Conservation (phyloP, 2,797 vertebrate genomes). For the Lateolabrax maculatus region DNA sequence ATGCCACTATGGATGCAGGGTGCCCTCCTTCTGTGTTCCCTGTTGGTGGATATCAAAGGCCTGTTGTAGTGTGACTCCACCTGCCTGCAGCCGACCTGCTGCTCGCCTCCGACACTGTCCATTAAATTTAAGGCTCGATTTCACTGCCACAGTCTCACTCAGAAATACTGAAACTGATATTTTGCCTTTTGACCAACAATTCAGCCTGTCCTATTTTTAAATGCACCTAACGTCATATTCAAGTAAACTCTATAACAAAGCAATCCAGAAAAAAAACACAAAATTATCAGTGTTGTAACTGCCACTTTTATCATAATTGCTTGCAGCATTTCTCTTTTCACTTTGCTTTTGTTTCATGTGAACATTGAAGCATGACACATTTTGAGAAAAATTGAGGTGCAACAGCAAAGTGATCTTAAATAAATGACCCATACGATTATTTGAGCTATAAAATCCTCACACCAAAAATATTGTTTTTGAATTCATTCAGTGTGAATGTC, state of each 20-base stretch:
- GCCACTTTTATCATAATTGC: constrained; percentile 6
- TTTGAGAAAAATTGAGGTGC: constrained; percentile 8
- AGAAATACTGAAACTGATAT: constrained; percentile 35
- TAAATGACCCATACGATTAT: constrained; percentile 57
- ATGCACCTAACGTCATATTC: constrained; percentile 21
- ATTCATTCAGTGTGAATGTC: constrained; percentile 27
- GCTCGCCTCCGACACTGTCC: constrained; percentile 45
- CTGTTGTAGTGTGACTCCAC: constrained; percentile 61
- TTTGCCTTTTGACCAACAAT: neutral
- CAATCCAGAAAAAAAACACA: neutral
- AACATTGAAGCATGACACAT: neutral
- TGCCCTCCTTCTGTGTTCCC: constrained; percentile 55
- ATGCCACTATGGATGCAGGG: constrained; percentile 39
- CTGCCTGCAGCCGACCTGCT: constrained; percentile 56
- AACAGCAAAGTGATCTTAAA: constrained; percentile 48
- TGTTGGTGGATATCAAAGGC: constrained; percentile 67
- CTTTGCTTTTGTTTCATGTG: constrained; percentile 11
- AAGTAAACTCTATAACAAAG: constrained; percentile 19
- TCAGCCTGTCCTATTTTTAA: constrained; percentile 22
- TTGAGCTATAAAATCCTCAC: constrained; percentile 50
- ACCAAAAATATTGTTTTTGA: constrained; percentile 26
- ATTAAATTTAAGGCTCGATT: constrained; percentile 58
- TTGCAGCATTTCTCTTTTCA: constrained; percentile 1
- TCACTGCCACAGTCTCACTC: constrained; percentile 25
- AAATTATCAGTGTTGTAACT: constrained; percentile 9